Conservation (phyloP, 2,113 vertebrate genomes). For the Vulpes ferrilata region DNA sequence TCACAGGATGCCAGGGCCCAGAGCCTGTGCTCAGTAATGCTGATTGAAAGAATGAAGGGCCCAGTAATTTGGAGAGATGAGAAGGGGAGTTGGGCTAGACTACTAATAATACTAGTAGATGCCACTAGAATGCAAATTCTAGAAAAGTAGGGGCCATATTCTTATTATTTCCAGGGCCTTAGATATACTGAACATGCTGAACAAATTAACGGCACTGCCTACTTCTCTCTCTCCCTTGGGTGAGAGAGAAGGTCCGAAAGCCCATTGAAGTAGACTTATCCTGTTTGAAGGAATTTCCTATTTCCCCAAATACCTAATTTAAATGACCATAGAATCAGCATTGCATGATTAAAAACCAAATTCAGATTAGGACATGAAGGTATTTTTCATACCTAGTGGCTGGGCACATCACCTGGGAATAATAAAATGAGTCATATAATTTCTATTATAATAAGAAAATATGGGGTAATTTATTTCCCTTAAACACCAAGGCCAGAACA, state of each 20-base stretch:
- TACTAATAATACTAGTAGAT: neutral
- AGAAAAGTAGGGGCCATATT: neutral
- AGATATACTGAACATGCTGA: neutral
- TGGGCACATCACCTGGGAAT: neutral
- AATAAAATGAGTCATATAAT: neutral
- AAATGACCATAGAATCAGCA: neutral
- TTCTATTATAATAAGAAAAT: slow-evolving; percentile 12
- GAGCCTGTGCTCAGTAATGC: neutral
- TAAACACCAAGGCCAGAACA: neutral
- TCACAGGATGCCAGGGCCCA: neutral
- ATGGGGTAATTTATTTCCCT: neutral
- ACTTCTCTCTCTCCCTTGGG: neutral
- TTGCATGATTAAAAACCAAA: neutral
- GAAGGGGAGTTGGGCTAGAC: neutral
- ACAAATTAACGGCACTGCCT: neutral
- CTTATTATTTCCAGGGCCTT: neutral
- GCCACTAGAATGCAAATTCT: neutral
- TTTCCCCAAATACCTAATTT: neutral
- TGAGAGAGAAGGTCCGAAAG: neutral
- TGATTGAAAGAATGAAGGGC: neutral
- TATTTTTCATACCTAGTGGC: slow-evolving; percentile 1
- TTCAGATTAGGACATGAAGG: neutral
- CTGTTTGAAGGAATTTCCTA: neutral
- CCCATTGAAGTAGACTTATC: neutral
- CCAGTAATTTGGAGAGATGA: neutral